These are phyloP conservation scores for Thalassarche chlororhynchos DNA, from an alignment of 2,113 vertebrate genomes.

Conservation along the genomic window DNA sequence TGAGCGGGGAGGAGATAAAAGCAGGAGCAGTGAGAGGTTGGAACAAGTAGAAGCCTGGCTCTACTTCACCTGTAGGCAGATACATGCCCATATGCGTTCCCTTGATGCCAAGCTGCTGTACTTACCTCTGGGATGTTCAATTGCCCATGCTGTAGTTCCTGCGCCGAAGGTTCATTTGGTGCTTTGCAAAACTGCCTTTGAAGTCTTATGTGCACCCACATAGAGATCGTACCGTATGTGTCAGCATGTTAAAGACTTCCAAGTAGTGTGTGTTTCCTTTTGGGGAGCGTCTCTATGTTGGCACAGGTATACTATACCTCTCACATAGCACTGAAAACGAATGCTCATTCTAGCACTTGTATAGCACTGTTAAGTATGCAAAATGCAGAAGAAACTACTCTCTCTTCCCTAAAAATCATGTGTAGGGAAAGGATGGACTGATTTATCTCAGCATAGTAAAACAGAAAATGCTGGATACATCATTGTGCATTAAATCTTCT, in stretches of 20 bases:
- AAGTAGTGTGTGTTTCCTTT: not conserved
- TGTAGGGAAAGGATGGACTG: not conserved
- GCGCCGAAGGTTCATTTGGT: not conserved
- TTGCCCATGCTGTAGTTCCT: not conserved
- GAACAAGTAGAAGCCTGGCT: not conserved
- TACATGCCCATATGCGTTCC: not conserved
- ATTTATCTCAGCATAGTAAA: not conserved
- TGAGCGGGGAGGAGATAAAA: not conserved
- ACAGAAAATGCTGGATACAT: not conserved
- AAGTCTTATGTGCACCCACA: not conserved
- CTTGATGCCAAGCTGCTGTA: not conserved
- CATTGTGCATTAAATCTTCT: not conserved
- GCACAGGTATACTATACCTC: not conserved
- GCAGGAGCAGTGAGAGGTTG: not conserved
- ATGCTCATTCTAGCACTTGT: not conserved
- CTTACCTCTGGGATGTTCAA: not conserved
- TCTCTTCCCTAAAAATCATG: not conserved
- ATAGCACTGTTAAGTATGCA: not conserved
- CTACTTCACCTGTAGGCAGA: not conserved
- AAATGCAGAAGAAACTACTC: not conserved
- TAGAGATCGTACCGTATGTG: not conserved
- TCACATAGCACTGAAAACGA: not conserved
- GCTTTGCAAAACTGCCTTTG: not conserved
- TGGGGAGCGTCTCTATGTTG: rapidly evolving
- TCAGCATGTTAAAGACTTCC: not conserved